These are phyloP conservation scores for Chaunax sp. DNA, from an alignment of 2,797 vertebrate species.

Conservation along the genomic window DNA sequence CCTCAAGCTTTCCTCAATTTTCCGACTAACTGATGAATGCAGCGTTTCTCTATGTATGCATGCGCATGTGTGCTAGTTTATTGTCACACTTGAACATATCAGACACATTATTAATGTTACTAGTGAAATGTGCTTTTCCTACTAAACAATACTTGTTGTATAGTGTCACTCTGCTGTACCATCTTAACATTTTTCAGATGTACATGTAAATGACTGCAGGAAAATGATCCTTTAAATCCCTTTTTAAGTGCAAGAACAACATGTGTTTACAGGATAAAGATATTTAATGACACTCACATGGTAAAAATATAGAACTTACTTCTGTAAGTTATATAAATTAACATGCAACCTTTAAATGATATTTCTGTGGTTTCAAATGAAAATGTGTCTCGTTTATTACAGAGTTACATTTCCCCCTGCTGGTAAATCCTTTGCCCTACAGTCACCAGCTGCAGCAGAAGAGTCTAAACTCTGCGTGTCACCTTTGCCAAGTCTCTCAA, in stretches of 20 bases:
- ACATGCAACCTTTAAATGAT: background rate
- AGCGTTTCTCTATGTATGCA: too few species aligned
- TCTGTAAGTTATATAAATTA: too few species aligned
- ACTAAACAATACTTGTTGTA: background rate
- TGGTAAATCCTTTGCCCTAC: slow-evolving; percentile 57
- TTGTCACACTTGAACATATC: background rate
- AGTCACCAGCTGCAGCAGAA: slow-evolving; percentile 12
- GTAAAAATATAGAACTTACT: background rate
- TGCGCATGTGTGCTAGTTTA: background rate
- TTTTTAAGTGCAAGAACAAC: background rate
- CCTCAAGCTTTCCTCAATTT: too few species aligned
- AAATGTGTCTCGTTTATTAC: background rate
- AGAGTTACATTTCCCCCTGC: slow-evolving; percentile 71
- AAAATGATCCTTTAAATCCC: background rate
- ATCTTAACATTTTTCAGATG: background rate
- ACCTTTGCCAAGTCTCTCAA: background rate
- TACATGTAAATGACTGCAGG: background rate
- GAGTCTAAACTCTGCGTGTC: slow-evolving; percentile 3
- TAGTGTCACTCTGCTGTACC: background rate
- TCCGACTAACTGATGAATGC: too few species aligned
- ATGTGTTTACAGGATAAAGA: background rate
- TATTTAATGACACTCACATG: background rate
- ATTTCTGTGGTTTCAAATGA: background rate
- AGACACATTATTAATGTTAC: background rate
- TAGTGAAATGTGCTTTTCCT: background rate